Percentiles rank a stretch among this genome's conserved stretches.
phyloP scores from a whole-genome alignment of 2,797 vertebrate genomes.

The Borostomias antarcticus region DNA sequence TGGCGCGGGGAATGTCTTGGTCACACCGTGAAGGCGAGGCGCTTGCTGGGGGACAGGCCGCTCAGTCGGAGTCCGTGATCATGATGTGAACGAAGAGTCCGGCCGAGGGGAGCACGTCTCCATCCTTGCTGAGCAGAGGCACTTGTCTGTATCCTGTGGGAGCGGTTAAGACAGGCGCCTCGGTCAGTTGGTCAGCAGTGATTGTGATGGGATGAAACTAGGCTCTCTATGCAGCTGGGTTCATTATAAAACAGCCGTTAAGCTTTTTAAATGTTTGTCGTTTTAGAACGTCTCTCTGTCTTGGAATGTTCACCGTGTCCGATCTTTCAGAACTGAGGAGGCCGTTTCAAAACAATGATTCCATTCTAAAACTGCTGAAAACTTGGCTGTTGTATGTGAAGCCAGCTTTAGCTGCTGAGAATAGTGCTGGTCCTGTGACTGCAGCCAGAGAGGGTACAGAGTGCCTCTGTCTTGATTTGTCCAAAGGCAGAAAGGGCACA shows the following conservation, averaged over 20 bases:
- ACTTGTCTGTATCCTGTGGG: constrained; percentile 91
- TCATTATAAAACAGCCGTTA: not conserved
- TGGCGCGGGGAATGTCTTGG: not conserved
- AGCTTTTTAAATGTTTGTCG: too few relatives aligned
- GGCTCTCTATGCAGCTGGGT: not conserved
- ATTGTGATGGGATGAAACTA: constrained; percentile 24
- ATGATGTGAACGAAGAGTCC: constrained; percentile 88
- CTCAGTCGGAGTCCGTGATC: constrained; percentile 71
- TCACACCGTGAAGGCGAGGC: not conserved
- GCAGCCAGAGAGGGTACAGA: constrained; percentile 4
- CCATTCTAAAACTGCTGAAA: too few relatives aligned
- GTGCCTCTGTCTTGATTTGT: constrained; percentile 25
- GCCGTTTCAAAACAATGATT: too few relatives aligned
- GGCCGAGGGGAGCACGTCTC: constrained; percentile 84
- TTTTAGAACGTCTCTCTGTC: too few relatives aligned
- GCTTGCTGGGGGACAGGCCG: not conserved
- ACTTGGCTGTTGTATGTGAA: too few relatives aligned
- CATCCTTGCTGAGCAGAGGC: constrained; percentile 85
- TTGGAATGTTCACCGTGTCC: too few relatives aligned
- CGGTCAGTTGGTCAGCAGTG: constrained; percentile 11
- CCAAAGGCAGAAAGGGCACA: constrained; percentile 4
- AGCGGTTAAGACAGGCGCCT: constrained; percentile 39
- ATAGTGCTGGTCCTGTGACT: too few relatives aligned
- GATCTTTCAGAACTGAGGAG: too few relatives aligned
- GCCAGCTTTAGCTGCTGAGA: too few relatives aligned